Evolutionary conservation across 30 jellyfish, hydroid and myxozoan genomes (phyloP), one percentile per base, ranked within the genome.

Genomic region (Morbakka virulenta): DNA sequence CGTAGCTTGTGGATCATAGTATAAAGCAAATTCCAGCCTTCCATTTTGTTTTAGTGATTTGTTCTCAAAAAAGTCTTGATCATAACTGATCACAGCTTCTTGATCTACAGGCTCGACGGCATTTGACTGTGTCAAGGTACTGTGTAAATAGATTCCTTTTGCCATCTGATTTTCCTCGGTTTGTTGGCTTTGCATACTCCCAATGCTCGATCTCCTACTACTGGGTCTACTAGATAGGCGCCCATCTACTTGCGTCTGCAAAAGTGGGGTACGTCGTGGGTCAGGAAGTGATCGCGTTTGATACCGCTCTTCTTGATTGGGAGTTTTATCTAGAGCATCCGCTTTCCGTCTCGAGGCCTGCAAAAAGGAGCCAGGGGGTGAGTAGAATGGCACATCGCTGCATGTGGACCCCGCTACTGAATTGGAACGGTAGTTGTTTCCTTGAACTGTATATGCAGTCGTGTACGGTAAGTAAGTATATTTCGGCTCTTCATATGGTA

Each of bases 161-260:
- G 49, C 69, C 20, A 51, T 57, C 0, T 66, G 70, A 25, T 82
- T 91, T 28, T 24, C 23, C 24, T 77, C 89, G 25, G n/a, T n/a
- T n/a, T 41, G 79, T 9, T 27, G 70, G 50, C 29, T 41, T 26
- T 69, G 74, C 6, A 71, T 79, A 52, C 88, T 78, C 51, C 70
- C 65, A 20, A 81, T 25, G 76, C 97, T 89, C 62, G 84, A 68
- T 4, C 72, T 77, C 52, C 96, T 64, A 81, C 96, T 89, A 62
- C 95, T 83, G 26, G 89, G 80, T 1, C 76, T 67, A 35, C 95
- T 86, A 17, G 74, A 28, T 0, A 31, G 49, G 31, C 76, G 66
- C 22, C 27, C 31, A 47, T 48, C 28, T 21, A 67, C 74, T 17
- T 50, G 23, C 4, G 68, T 26, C 36, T 87, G 95, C 75, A 87